phyloP scores from a whole-genome alignment of 2,113 vertebrate genomes.

The Petrocephalus zakoni region DNA sequence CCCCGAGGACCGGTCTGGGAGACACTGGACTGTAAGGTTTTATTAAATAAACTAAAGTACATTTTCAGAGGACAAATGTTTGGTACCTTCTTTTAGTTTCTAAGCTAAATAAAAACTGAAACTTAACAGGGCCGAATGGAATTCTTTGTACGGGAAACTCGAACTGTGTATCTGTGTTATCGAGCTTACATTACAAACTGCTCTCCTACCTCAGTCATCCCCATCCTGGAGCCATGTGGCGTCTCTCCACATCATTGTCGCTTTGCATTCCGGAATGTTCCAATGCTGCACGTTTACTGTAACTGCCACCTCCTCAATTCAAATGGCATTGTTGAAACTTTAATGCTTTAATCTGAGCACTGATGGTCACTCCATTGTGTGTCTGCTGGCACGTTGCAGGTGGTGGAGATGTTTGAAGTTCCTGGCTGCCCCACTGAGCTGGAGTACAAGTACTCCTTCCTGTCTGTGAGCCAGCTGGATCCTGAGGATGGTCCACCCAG shows the following conservation, averaged over 20 bases:
- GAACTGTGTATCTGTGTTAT: not conserved
- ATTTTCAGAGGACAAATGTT: not conserved
- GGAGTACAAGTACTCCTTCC: conserved; percentile 88
- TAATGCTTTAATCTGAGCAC: not conserved
- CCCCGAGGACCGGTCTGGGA: not conserved
- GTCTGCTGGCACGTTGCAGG: conserved; percentile 51
- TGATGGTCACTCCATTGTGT: not conserved
- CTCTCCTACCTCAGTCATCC: conserved; percentile 90
- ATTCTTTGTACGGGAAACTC: not conserved
- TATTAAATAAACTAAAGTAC: not conserved
- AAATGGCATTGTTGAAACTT: not conserved
- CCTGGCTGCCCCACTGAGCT: conserved; percentile 77
- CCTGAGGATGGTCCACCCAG: conserved; percentile 72
- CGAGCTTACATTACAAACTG: conserved; percentile 65
- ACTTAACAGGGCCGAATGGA: not conserved
- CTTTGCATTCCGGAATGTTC: conserved; percentile 96
- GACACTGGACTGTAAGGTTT: not conserved
- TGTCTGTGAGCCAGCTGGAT: conserved; percentile 79
- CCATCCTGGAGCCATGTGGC: conserved; percentile 89
- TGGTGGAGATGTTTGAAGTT: conserved; percentile 92
- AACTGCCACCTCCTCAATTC: not conserved
- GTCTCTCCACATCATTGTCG: conserved; percentile 77
- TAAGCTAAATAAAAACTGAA: not conserved
- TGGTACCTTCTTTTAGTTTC: not conserved
- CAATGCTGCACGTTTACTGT: conserved; percentile 82